Evolutionary conservation across 2,113 vertebrate species (phyloP), one percentile per base, ranked within the genome.

Genomic region (Marcusenius ussheri): DNA sequence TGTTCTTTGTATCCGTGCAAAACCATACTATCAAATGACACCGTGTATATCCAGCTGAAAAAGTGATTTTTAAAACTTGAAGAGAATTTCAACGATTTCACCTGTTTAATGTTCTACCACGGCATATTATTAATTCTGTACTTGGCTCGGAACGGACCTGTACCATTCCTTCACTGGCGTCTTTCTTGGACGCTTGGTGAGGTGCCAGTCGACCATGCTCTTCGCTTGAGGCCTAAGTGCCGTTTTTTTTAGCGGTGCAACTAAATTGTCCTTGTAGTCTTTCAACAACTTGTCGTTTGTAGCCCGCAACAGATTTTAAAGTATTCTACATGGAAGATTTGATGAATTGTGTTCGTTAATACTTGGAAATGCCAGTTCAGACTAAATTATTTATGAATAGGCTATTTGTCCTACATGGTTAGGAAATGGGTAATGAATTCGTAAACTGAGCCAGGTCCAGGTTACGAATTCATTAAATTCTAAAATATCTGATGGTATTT

Each of bases 321-420:
- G 35, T 42, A 80, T 80, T 80, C 35, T 80, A 17, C 74, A 42
- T 80, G 74, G 74, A 80, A 80, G 35, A 42, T 80, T 80, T 42
- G 15, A 42, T 80, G 74, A 80, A 80, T 39, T 80, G 74, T 80
- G 31, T 80, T 80, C 39, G 74, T 42, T 70, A 70, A 70, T 70
- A 31, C 62, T 70, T 42, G 74, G 35, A 80, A 80, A 80, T 80
- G 35, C 5, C 35, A 15, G 15, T 42, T 77, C 17, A 42, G 74
- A 42, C 35, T 80, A 80, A 80, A 80, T 42, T 80, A 80, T 80
- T 80, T 21, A 80, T 80, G 74, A 80, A 80, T 80, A 80, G 74
- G 35, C 74, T 80, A 80, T 80, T 80, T 80, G 74, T 80, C 31
- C 74, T 35, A 80, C 15, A 80, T 42, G 74, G 35, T 42, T 80